phyloP scores from a whole-genome alignment of 2,797 vertebrate genomes.

The Lagodon rhomboides region DNA sequence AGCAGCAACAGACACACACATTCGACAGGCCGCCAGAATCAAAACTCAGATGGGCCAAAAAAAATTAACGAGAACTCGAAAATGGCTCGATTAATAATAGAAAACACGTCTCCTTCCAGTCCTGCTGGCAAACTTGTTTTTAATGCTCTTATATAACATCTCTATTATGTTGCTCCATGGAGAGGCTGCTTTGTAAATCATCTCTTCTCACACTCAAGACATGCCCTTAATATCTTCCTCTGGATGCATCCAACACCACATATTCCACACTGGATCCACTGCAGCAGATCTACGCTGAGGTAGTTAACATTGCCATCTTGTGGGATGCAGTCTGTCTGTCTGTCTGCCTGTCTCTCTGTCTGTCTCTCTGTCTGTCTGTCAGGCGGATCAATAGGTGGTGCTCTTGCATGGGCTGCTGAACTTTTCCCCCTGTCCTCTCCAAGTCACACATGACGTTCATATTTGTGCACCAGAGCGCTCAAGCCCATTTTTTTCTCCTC shows the following conservation, averaged over 20 bases:
- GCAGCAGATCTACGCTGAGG: conserved; percentile 23
- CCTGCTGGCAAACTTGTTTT: conserved; percentile 58
- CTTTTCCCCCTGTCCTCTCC: conserved; percentile 64
- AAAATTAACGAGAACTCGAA: conserved; percentile 38
- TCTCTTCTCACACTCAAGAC: conserved; percentile 43
- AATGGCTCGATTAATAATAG: conserved; percentile 45
- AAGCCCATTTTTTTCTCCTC: not conserved
- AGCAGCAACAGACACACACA: conserved; percentile 1
- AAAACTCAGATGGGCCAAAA: conserved; percentile 6
- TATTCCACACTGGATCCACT: conserved; percentile 14
- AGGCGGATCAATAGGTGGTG: conserved; percentile 77
- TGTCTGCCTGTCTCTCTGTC: not conserved
- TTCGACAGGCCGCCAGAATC: conserved; percentile 33
- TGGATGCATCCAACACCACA: conserved; percentile 17
- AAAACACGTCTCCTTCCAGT: conserved; percentile 42
- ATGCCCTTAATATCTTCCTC: conserved; percentile 14
- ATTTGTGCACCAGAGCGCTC: conserved; percentile 29
- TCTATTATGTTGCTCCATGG: conserved; percentile 59
- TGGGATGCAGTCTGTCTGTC: conserved; percentile 43
- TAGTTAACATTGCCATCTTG: conserved; percentile 39
- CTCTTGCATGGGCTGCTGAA: conserved; percentile 72
- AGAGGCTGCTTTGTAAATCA: conserved; percentile 59
- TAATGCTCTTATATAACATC: conserved; percentile 69
- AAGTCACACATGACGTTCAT: conserved; percentile 45
- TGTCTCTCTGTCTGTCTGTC: conserved; percentile 47